Percentiles rank a stretch among this genome's conserved stretches.
Evolutionary conservation across 2,113 vertebrate species (phyloP).

Genomic region (Thamnophis sirtalis): DNA sequence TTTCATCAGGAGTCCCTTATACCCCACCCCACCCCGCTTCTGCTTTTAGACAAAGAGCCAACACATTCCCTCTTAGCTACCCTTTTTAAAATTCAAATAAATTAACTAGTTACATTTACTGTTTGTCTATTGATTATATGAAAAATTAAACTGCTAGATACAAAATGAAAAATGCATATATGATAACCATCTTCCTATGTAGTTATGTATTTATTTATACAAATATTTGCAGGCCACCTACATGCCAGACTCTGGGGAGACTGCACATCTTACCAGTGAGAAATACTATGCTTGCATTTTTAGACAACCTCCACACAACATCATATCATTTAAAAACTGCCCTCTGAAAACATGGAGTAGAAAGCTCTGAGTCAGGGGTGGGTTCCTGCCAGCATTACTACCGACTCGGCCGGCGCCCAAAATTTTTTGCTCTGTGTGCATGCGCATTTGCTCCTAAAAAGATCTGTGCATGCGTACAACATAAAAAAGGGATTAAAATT

Average conservation of each 20-base stretch:
- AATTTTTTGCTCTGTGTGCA: too few relatives aligned
- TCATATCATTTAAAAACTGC: constrained; percentile 19
- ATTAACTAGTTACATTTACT: not conserved
- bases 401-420: too few relatives aligned
- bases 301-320: not conserved
- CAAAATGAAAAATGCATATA: not conserved
- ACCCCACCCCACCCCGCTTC: not conserved
- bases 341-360: constrained; percentile 21
- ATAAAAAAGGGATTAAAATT: too few relatives aligned
- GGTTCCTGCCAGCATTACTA: too few relatives aligned
- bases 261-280: not conserved
- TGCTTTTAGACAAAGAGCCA: not conserved
- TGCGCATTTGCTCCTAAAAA: too few relatives aligned
- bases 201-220: not conserved
- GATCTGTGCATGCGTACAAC: too few relatives aligned
- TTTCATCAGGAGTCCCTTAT: not conserved
- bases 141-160: not conserved
- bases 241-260: not conserved
- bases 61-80: not conserved
- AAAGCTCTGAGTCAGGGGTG: not conserved
- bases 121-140: not conserved
- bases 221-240: not conserved
- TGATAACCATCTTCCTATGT: not conserved
- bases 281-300: not conserved
- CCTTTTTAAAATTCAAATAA: not conserved